Percentiles rank a stretch among this genome's conserved stretches.
These are phyloP conservation scores for Drosophila paramelanica DNA, from an alignment of 2,888 invertebrate genomes.

Conservation along the genomic window DNA sequence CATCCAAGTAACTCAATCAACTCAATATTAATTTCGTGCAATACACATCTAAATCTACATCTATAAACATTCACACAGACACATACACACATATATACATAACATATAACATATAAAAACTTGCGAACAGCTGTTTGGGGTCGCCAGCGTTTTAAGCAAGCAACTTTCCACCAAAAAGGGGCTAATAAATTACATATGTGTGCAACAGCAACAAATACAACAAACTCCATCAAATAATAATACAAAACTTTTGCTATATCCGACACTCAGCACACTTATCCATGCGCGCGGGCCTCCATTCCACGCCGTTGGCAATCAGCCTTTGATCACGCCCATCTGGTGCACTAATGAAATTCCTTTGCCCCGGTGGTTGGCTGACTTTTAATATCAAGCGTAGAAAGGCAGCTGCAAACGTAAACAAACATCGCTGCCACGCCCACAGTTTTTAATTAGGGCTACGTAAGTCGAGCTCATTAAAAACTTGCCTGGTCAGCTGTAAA, in stretches of 20 bases:
- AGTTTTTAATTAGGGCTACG: conserved; percentile 70
- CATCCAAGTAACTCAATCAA: conserved; percentile 43
- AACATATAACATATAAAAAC: conserved; percentile 34
- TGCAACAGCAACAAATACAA: conserved; percentile 32
- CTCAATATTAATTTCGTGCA: conserved; percentile 48
- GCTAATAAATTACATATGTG: conserved; percentile 66
- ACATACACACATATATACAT: conserved; percentile 10
- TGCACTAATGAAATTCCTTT: conserved; percentile 71
- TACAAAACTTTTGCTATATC: conserved; percentile 53
- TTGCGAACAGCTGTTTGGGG: conserved; percentile 49
- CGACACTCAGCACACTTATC: conserved; percentile 17
- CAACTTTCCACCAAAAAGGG: conserved; percentile 62
- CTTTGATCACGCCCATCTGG: conserved; percentile 60
- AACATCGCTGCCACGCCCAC: conserved; percentile 36
- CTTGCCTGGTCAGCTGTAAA: conserved; percentile 52
- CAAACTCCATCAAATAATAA: conserved; percentile 31
- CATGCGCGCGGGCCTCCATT: neutral
- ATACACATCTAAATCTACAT: conserved; percentile 16
- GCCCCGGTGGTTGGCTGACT: conserved; percentile 37
- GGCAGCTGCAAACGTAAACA: conserved; percentile 45
- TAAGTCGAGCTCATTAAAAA: conserved; percentile 74
- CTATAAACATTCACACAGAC: neutral
- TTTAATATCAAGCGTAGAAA: conserved; percentile 57
- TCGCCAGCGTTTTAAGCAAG: conserved; percentile 38
- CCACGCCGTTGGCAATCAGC: conserved; percentile 17